phyloP scores from a whole-genome alignment of 92 coral and sea anemone species.

The Scolanthus callimorphus region DNA sequence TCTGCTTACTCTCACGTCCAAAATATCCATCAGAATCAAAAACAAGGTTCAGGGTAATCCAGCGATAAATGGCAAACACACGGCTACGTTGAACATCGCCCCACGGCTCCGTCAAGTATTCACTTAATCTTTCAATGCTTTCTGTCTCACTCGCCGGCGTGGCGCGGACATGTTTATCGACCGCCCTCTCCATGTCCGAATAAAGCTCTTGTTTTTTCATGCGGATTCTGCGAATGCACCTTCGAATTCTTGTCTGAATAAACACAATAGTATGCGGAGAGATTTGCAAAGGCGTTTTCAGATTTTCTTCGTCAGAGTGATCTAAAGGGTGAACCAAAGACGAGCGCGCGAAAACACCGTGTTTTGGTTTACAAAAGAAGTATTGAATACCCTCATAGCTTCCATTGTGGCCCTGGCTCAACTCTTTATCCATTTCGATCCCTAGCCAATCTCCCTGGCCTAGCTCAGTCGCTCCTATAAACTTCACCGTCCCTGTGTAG shows the following conservation, averaged over 20 bases:
- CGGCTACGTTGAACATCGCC: constrained; percentile 47
- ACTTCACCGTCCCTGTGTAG: constrained; percentile 48
- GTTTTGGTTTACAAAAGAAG: constrained; percentile 35
- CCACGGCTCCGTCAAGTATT: constrained; percentile 59
- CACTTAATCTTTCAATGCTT: constrained; percentile 32
- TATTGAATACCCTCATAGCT: constrained; percentile 46
- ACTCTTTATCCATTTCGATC: constrained; percentile 46
- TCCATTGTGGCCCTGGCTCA: constrained; percentile 49
- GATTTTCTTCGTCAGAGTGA: constrained; percentile 21
- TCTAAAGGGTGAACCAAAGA: constrained; percentile 21
- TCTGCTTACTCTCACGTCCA: constrained; percentile 30
- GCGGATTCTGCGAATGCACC: constrained; percentile 42
- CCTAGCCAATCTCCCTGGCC: constrained; percentile 59
- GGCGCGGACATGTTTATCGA: constrained; percentile 48
- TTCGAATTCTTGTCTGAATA: constrained; percentile 60
- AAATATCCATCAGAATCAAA: constrained; percentile 62
- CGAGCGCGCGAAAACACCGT: constrained; percentile 54
- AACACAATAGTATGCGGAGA: constrained; percentile 52
- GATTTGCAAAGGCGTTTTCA: constrained; percentile 10
- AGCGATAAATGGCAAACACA: constrained; percentile 62
- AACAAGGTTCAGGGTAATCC: constrained; percentile 51
- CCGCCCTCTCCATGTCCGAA: constrained; percentile 42
- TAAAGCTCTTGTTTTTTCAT: constrained; percentile 40
- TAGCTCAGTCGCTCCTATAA: constrained; percentile 44
- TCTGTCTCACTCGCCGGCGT: constrained; percentile 37